These are phyloP conservation scores for Athrips mouffetella DNA, from an alignment of 2,888 invertebrate species.

Conservation along the genomic window DNA sequence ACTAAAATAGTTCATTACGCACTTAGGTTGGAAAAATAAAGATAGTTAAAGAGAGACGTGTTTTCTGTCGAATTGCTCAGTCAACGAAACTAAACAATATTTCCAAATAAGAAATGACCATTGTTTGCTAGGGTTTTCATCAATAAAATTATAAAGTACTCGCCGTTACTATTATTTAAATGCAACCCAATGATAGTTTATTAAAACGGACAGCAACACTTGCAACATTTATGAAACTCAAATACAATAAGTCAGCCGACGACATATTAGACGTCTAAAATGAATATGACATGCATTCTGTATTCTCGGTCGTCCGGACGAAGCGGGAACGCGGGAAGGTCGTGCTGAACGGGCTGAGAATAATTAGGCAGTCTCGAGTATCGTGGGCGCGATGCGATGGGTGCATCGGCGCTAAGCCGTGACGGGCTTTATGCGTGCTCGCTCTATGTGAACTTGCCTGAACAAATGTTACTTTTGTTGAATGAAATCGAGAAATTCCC, in stretches of 20 bases:
- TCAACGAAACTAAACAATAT: too few relatives aligned
- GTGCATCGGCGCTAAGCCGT: not conserved
- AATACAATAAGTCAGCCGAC: not conserved
- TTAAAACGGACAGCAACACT: not conserved
- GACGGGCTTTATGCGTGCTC: not conserved
- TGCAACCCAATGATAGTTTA: not conserved
- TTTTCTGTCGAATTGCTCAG: too few relatives aligned
- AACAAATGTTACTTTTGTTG: not conserved
- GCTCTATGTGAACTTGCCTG: not conserved
- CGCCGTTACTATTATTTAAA: too few relatives aligned
- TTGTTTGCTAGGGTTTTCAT: too few relatives aligned
- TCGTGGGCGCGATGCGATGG: not conserved
- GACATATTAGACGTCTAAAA: constrained; percentile 1
- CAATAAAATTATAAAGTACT: too few relatives aligned
- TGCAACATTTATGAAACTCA: not conserved
- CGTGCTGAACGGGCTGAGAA: constrained; percentile 18
- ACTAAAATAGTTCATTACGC: too few relatives aligned
- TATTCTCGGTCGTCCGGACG: constrained; percentile 20
- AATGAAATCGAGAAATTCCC: not conserved
- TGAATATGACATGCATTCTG: constrained; percentile 8
- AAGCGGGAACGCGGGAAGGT: constrained; percentile 16
- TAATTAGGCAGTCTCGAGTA: constrained; percentile 18
- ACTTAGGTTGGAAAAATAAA: too few relatives aligned
- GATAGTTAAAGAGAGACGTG: too few relatives aligned
- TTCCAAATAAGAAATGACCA: too few relatives aligned